Evolutionary conservation across 2,113 vertebrate species (phyloP), one percentile per base, ranked within the genome.

Genomic region (Cyanoliseus patagonus): DNA sequence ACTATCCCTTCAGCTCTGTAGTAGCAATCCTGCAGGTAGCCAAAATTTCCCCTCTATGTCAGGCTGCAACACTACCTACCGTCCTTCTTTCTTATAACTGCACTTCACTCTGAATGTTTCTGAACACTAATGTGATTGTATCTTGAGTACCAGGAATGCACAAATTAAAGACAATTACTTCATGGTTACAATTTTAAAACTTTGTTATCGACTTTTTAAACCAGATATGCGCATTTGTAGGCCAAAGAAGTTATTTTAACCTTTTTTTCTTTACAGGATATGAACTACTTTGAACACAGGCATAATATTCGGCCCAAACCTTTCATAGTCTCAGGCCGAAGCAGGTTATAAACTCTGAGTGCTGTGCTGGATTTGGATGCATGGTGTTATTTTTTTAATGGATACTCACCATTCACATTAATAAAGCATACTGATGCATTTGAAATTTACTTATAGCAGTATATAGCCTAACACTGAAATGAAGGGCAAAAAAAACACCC

Each of bases 211-310:
- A 44, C 10, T 6, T 74, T 83, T 82, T 61, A 83, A 52, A 74
- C n/a, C 70, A 52, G 35, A 86, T 89, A 88, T 37, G 81, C 83
- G 18, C 17, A 55, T 27, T 61, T 53, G 25, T n/a, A 82, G 47
- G 81, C 59, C 93, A 89, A 97, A 84, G n/a, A 67, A 92, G 62
- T 61, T 90, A 82, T 83, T 97, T 85, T 96, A 97, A 96, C 59
- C 47, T 69, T 97, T 97, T 97, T 98, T 97, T 97, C 92, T 98
- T 98, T 97, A 55, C 98, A 99, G 99, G 98, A 99, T 66, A 93
- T 98, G 95, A 98, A 98, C 97, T 99, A 99, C 98, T 99, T 99
- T 98, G 98, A 99, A 98, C 99, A 99, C 98, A 98, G 98, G 98
- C 99, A 98, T 94, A 99, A 99, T 96, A 97, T 98, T 98, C 98